Conservation (phyloP, 2,797 vertebrate species). For the Geotria australis region DNA sequence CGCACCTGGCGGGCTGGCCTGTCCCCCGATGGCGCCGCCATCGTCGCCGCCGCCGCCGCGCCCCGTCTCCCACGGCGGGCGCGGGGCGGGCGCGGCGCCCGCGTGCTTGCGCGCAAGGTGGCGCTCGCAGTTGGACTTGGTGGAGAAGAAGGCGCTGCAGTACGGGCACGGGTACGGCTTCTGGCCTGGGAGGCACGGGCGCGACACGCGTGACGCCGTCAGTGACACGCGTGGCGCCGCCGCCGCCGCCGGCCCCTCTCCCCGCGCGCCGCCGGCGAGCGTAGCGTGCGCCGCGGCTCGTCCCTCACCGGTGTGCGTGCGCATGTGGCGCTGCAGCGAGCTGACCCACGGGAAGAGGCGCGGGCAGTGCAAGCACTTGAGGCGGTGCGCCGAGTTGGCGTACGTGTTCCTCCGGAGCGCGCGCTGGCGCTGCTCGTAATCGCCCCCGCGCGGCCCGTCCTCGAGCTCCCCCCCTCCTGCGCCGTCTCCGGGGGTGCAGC, state of each 20-base stretch:
- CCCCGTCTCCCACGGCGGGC: too few relatives aligned
- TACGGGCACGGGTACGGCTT: slow-evolving; percentile 47
- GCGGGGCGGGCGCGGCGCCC: neutral
- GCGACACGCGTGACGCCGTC: too few relatives aligned
- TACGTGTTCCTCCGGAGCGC: slow-evolving; percentile 48
- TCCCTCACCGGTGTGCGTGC: slow-evolving; percentile 60
- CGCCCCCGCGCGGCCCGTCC: slow-evolving; percentile 22
- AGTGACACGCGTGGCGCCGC: too few relatives aligned
- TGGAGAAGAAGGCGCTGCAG: slow-evolving; percentile 41
- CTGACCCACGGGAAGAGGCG: slow-evolving; percentile 70
- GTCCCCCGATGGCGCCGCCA: too few relatives aligned
- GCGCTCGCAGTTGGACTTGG: slow-evolving; percentile 56
- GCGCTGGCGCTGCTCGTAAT: slow-evolving; percentile 14
- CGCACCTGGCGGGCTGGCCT: too few relatives aligned
- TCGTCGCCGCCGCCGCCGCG: too few relatives aligned
- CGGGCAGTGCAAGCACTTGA: slow-evolving; percentile 66
- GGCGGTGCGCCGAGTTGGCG: slow-evolving; percentile 57
- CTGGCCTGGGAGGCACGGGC: slow-evolving; percentile 17
- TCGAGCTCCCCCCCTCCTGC: slow-evolving; percentile 20
- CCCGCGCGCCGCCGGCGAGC: too few relatives aligned
- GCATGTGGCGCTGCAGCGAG: slow-evolving; percentile 72
- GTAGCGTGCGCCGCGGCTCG: too few relatives aligned
- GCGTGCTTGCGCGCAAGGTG: slow-evolving; percentile 51
- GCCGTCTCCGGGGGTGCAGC: slow-evolving; percentile 4
- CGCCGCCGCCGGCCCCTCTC: too few relatives aligned